These are phyloP conservation scores for Smutsia gigantea DNA, from an alignment of 2,797 vertebrate species.

Conservation along the genomic window DNA sequence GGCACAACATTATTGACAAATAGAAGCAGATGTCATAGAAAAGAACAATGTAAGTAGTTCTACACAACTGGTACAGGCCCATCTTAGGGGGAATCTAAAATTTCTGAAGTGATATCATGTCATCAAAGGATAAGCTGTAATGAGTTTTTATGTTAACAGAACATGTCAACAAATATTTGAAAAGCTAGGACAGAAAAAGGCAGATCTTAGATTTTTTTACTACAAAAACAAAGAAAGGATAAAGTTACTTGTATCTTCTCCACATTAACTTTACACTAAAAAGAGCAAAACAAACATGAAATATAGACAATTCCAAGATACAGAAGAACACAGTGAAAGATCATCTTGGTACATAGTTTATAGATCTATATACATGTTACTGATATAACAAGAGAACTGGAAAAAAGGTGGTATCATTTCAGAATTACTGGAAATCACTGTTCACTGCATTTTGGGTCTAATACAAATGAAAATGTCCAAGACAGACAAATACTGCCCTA, in stretches of 20 bases:
- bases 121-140: not conserved
- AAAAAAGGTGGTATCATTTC: not conserved
- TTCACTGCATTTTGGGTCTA: not conserved
- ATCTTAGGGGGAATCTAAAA: not conserved
- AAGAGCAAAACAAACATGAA: not conserved
- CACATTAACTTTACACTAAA: not conserved
- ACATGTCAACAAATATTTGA: not conserved
- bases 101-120: not conserved
- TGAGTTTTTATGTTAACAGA: not conserved
- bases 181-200: not conserved
- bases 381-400: not conserved
- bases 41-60: not conserved
- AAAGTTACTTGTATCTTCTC: not conserved
- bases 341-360: not conserved
- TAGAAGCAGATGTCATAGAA: not conserved
- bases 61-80: not conserved
- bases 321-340: not conserved
- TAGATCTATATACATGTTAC: not conserved
- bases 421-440: not conserved
- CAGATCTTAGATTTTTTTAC: not conserved
- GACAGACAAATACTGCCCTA: not conserved
- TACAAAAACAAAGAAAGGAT: not conserved
- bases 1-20: not conserved
- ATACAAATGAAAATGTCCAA: not conserved
- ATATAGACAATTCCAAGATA: not conserved